Percentiles rank a stretch among this genome's conserved stretches.
Evolutionary conservation across 2,888 invertebrate genomes (phyloP).

Genomic region (Globia sparganii): DNA sequence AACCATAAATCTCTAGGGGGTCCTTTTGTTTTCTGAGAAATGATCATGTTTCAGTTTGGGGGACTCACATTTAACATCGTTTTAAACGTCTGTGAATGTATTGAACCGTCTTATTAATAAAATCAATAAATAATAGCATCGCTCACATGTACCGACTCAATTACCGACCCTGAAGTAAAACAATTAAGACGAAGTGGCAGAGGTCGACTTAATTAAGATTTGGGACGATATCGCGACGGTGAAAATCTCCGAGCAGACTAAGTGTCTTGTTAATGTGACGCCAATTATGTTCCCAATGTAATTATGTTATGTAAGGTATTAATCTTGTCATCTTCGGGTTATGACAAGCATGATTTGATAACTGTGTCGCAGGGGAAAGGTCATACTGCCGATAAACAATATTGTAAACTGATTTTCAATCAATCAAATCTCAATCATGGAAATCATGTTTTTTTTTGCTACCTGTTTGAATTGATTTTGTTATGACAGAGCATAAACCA

Average conservation of each 20-base stretch:
- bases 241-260: constrained; percentile 40
- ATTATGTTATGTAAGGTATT: constrained; percentile 20
- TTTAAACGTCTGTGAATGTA: not conserved
- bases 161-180: constrained; percentile 47
- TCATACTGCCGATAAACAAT: not conserved
- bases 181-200: constrained; percentile 58
- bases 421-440: not conserved
- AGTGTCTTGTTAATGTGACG: constrained; percentile 49
- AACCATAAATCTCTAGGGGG: not conserved
- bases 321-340: not conserved
- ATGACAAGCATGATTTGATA: not conserved
- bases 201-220: constrained; percentile 66
- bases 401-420: not conserved
- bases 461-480: not conserved
- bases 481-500: not conserved
- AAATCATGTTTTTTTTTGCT: not conserved
- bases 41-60: constrained; percentile 1
- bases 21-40: constrained; percentile 13
- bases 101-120: not conserved
- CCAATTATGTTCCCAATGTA: constrained; percentile 40
- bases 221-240: constrained; percentile 46
- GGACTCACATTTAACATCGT: not conserved
- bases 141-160: constrained; percentile 2
- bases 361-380: not conserved
- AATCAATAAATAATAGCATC: constrained; percentile 27